These are phyloP conservation scores for Montipora capricornis DNA, from an alignment of 64 coral and sea anemone genomes.

Conservation along the genomic window DNA sequence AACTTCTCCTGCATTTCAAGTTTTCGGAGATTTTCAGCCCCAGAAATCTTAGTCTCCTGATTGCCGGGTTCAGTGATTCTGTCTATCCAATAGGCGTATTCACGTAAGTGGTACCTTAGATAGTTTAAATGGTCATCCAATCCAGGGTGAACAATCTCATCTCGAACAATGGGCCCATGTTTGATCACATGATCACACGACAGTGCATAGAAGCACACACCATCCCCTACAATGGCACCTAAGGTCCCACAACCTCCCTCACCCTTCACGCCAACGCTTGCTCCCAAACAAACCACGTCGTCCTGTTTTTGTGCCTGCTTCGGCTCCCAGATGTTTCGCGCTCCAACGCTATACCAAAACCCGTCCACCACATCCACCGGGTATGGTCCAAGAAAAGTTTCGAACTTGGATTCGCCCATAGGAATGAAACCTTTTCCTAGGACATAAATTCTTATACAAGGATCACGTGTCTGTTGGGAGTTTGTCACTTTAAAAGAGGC, in stretches of 20 bases:
- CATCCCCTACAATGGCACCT: too few species aligned
- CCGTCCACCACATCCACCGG: conserved; percentile 34
- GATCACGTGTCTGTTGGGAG: background rate
- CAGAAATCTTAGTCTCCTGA: too few species aligned
- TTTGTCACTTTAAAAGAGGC: conserved; percentile 28
- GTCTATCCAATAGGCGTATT: background rate
- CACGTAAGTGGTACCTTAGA: too few species aligned
- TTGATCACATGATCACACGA: too few species aligned
- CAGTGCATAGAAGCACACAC: too few species aligned
- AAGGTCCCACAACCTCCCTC: background rate
- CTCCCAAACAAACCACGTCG: too few species aligned
- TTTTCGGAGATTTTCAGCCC: too few species aligned
- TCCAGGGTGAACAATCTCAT: too few species aligned
- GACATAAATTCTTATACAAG: conserved; percentile 23
- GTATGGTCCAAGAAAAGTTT: background rate
- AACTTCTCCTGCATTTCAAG: background rate
- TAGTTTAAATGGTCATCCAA: too few species aligned
- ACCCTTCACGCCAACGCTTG: background rate
- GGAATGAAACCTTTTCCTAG: background rate
- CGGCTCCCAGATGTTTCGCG: background rate
- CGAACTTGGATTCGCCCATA: background rate
- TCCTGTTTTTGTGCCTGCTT: background rate
- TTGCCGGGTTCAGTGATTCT: too few species aligned
- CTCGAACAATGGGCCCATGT: too few species aligned
- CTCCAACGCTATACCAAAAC: background rate